These are phyloP conservation scores for Nannoperca obscura DNA, from an alignment of 2,797 vertebrate species.

Conservation along the genomic window DNA sequence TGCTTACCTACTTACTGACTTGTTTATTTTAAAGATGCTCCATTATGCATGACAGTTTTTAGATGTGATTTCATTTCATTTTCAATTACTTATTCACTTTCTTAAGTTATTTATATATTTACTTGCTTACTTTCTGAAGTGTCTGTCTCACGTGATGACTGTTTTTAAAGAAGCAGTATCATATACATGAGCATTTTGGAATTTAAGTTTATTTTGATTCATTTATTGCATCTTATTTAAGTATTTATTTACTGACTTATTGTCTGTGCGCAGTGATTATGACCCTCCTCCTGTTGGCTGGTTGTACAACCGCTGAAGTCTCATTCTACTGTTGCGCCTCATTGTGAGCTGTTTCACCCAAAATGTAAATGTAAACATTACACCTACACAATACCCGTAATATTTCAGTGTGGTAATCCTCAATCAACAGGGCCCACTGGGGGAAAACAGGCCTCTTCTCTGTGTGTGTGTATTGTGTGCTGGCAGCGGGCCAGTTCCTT, in stretches of 20 bases:
- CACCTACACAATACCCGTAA: constrained; percentile 70
- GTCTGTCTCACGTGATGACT: neutral
- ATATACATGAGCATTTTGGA: no score
- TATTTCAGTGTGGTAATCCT: constrained; percentile 86
- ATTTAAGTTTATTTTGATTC: neutral
- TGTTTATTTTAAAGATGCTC: neutral
- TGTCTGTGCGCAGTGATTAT: neutral
- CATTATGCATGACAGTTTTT: neutral
- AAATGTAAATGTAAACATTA: constrained; percentile 75
- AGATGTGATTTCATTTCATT: neutral
- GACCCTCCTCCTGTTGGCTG: constrained; percentile 29
- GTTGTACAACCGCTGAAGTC: constrained; percentile 24
- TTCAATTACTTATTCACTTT: neutral
- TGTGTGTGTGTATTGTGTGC: constrained; percentile 77
- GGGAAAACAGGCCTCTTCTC: constrained; percentile 44
- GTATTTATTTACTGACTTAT: neutral
- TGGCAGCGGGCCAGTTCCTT: constrained; percentile 91
- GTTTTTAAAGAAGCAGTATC: neutral
- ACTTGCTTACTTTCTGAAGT: neutral
- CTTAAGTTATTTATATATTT: neutral
- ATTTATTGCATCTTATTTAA: neutral
- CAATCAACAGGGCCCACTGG: constrained; percentile 87
- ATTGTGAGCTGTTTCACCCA: constrained; percentile 46
- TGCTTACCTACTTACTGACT: neutral
- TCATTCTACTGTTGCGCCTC: constrained; percentile 53